A percentile compares a stretch with the other conserved stretches of the same genome.
Conservation (phyloP, 2,888 invertebrate species). For the Troides aeacus region DNA sequence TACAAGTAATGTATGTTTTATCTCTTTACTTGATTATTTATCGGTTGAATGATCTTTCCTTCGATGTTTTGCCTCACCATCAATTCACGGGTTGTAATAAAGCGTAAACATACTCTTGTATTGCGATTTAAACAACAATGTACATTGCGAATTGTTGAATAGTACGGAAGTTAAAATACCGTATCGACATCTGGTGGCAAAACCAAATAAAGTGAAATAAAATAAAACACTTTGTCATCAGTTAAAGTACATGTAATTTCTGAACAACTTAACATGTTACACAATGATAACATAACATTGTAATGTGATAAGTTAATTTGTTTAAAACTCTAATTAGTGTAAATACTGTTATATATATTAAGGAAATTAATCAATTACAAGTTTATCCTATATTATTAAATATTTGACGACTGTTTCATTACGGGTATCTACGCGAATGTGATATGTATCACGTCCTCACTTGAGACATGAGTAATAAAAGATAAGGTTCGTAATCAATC, state of each 20-base stretch:
- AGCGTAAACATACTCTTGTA: too few relatives aligned
- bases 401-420: constrained; percentile 12
- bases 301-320: constrained; percentile 1
- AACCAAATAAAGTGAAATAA: too few relatives aligned
- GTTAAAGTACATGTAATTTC: not conserved
- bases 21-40: too few relatives aligned
- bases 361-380: constrained; percentile 35
- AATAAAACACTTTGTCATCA: not conserved
- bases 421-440: constrained; percentile 39
- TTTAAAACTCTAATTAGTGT: not conserved
- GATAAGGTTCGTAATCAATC: constrained; percentile 36
- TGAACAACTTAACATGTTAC: not conserved
- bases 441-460: constrained; percentile 61
- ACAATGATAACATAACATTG: not conserved
- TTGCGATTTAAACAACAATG: too few relatives aligned
- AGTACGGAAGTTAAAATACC: too few relatives aligned
- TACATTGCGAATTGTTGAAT: too few relatives aligned
- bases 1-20: too few relatives aligned
- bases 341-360: constrained; percentile 37
- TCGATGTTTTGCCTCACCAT: too few relatives aligned
- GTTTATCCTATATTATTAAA: constrained; percentile 33
- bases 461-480: constrained; percentile 37
- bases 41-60: too few relatives aligned
- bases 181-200: too few relatives aligned
- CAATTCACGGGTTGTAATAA: too few relatives aligned